Conservation (phyloP, 2,113 vertebrate genomes). For the Vidua macroura region DNA sequence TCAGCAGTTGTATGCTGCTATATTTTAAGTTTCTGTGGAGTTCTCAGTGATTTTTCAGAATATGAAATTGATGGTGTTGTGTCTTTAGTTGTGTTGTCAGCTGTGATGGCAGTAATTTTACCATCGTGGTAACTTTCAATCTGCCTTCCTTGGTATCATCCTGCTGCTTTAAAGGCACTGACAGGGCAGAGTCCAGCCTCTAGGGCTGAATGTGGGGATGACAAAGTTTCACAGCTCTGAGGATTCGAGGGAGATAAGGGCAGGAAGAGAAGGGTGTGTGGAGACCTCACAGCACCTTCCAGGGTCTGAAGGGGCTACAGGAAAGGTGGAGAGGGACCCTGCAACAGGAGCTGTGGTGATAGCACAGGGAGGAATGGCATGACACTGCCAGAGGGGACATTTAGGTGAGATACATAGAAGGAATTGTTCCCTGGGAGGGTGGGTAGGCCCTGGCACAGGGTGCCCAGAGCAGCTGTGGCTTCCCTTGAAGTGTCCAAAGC, state of each 20-base stretch:
- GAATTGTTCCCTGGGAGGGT: background rate
- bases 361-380: background rate
- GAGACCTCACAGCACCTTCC: background rate
- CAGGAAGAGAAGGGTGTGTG: background rate
- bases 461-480: background rate
- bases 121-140: background rate
- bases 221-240: background rate
- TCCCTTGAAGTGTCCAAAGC: background rate
- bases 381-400: background rate
- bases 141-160: background rate
- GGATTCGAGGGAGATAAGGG: background rate
- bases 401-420: fast-evolving
- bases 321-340: background rate
- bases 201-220: background rate
- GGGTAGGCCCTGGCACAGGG: background rate
- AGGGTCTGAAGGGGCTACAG: background rate
- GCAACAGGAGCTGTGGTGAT: background rate
- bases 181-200: background rate
- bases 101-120: background rate
- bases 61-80: background rate
- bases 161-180: background rate
- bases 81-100: background rate
- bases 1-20: background rate
- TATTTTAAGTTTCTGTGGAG: background rate
- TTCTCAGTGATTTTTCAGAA: background rate